phyloP scores from a whole-genome alignment of 1,140 invertebrate species.

The Lepidurus apus region DNA sequence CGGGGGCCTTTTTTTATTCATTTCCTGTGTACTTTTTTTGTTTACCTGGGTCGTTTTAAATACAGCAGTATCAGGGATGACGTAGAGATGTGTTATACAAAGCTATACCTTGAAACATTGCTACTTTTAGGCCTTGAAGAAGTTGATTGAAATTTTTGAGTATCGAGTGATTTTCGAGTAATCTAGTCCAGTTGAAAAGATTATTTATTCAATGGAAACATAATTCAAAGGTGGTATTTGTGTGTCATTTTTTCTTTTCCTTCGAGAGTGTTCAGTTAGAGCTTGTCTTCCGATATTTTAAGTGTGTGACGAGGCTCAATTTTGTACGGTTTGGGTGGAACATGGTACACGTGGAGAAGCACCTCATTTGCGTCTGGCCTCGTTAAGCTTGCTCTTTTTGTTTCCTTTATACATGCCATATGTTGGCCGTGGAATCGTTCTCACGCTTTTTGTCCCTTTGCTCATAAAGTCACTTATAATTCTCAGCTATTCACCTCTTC shows the following conservation, averaged over 20 bases:
- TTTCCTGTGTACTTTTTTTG: background rate
- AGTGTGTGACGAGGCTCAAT: background rate
- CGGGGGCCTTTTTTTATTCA: background rate
- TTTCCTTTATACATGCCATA: background rate
- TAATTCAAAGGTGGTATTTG: no score
- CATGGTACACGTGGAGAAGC: background rate
- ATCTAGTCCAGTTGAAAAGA: no score
- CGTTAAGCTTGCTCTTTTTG: background rate
- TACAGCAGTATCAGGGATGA: background rate
- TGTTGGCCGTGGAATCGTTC: background rate
- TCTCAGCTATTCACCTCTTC: background rate
- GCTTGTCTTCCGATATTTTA: no score
- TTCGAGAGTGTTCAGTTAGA: no score
- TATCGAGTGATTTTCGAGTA: no score
- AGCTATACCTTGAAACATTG: background rate
- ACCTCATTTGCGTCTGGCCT: background rate
- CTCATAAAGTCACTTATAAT: background rate
- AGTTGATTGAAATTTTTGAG: no score
- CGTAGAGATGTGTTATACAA: background rate
- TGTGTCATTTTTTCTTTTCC: no score
- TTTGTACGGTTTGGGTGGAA: background rate
- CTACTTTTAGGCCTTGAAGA: no score
- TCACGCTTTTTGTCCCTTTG: background rate
- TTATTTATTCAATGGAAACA: no score
- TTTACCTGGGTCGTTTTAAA: constrained; percentile 15